Percentiles rank a stretch among this genome's conserved stretches.
Conservation (phyloP, 2,113 vertebrate species). For the Smithornis capensis region DNA sequence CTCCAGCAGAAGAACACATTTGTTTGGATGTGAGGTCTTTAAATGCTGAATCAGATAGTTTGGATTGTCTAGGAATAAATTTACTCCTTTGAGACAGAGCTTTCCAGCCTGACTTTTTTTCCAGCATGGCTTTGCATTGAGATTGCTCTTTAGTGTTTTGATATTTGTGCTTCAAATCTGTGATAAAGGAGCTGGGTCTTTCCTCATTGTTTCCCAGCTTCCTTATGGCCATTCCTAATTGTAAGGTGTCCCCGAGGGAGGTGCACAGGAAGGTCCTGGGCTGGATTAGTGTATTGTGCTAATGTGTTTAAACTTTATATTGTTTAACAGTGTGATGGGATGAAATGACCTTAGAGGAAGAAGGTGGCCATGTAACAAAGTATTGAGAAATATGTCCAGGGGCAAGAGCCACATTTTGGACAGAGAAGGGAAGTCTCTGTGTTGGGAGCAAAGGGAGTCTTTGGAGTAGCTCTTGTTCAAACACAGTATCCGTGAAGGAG, state of each 20-base stretch:
- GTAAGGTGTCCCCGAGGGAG: not conserved
- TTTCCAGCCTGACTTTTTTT: not conserved
- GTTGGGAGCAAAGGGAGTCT: not conserved
- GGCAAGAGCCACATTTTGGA: not conserved
- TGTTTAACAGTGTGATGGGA: not conserved
- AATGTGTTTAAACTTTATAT: not conserved
- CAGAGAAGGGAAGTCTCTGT: not conserved
- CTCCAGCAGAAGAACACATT: not conserved
- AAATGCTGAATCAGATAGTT: not conserved
- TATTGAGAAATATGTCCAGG: not conserved
- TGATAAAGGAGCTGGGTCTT: not conserved
- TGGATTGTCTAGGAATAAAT: not conserved
- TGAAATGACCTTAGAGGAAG: not conserved
- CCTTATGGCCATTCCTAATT: not conserved
- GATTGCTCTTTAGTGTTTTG: not conserved
- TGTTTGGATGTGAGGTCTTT: not conserved
- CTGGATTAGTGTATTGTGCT: not conserved
- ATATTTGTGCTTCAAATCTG: not conserved
- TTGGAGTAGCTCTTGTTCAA: not conserved
- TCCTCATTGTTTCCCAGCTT: constrained; percentile 25
- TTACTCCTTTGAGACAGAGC: not conserved
- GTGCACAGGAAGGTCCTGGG: not conserved
- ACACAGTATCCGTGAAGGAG: not conserved
- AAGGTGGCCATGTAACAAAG: not conserved
- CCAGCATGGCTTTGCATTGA: not conserved